Percentiles rank a stretch among this genome's conserved stretches.
These are phyloP conservation scores for Lymantria dispar DNA, from an alignment of 2,888 invertebrate genomes.

Conservation along the genomic window DNA sequence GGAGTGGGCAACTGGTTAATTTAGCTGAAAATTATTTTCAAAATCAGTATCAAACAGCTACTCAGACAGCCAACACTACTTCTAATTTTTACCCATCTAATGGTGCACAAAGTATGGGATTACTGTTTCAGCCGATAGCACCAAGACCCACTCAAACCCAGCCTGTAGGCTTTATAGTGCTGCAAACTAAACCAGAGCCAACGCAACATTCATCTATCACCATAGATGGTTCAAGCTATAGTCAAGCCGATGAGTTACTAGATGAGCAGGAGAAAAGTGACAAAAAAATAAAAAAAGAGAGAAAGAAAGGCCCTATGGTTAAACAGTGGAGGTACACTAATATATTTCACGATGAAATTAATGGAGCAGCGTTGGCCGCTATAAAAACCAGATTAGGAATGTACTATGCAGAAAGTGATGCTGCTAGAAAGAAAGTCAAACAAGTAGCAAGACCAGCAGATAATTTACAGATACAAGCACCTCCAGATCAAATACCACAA, in stretches of 20 bases:
- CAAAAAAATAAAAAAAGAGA: constrained; percentile 68
- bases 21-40: constrained; percentile 79
- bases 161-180: constrained; percentile 66
- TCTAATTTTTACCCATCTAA: constrained; percentile 74
- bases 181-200: constrained; percentile 70
- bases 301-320: constrained; percentile 70
- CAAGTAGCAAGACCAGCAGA: constrained; percentile 56
- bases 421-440: constrained; percentile 72
- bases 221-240: constrained; percentile 49
- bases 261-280: constrained; percentile 44
- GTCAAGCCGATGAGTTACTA: constrained; percentile 43
- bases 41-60: constrained; percentile 70
- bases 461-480: constrained; percentile 55
- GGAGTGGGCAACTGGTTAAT: constrained; percentile 73
- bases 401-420: constrained; percentile 79
- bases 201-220: constrained; percentile 55
- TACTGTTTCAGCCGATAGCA: constrained; percentile 65
- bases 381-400: constrained; percentile 78
- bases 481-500: constrained; percentile 54
- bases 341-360: constrained; percentile 81
- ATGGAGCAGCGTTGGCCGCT: constrained; percentile 75
- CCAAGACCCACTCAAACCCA: constrained; percentile 52
- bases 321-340: constrained; percentile 82
- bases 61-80: constrained; percentile 55
- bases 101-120: constrained; percentile 69